Evolutionary conservation across 2,797 vertebrate species (phyloP).

Genomic region (Eleutherodactylus coqui): DNA sequence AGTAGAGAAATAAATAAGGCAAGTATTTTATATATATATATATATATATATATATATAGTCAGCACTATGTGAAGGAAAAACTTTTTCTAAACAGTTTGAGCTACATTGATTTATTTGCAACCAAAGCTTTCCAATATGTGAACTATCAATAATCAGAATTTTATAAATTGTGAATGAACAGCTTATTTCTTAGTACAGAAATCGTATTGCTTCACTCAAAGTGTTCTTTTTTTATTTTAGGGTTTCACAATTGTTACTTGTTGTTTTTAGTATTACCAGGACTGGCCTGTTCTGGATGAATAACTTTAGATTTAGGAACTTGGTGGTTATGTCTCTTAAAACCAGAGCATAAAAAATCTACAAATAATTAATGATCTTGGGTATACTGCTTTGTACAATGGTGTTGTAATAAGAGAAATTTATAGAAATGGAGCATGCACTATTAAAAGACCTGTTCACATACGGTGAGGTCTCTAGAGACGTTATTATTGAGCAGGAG

Average conservation of each 20-base stretch:
- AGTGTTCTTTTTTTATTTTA: slow-evolving; percentile 2
- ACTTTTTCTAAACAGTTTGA: neutral
- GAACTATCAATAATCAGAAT: neutral
- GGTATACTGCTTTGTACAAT: neutral
- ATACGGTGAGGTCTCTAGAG: neutral
- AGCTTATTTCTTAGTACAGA: neutral
- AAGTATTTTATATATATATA: neutral
- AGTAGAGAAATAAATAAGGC: neutral
- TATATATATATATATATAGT: too few relatives aligned
- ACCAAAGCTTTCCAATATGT: neutral
- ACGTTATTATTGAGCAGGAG: slow-evolving; percentile 3
- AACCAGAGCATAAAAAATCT: slow-evolving; percentile 21
- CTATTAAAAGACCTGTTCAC: neutral
- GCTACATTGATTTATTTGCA: neutral
- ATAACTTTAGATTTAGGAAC: slow-evolving; percentile 1
- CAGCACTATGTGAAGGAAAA: neutral
- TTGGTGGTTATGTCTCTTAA: slow-evolving; percentile 5
- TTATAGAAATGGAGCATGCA: slow-evolving; percentile 26
- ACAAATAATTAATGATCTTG: slow-evolving; percentile 13
- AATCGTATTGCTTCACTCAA: neutral
- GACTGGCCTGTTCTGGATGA: slow-evolving; percentile 2
- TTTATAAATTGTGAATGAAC: neutral
- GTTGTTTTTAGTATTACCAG: neutral
- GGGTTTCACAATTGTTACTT: slow-evolving; percentile 23
- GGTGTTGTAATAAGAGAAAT: slow-evolving; percentile 24